Evolutionary conservation across 2,797 vertebrate genomes (phyloP).

Genomic region (Pangasius larnaudii): DNA sequence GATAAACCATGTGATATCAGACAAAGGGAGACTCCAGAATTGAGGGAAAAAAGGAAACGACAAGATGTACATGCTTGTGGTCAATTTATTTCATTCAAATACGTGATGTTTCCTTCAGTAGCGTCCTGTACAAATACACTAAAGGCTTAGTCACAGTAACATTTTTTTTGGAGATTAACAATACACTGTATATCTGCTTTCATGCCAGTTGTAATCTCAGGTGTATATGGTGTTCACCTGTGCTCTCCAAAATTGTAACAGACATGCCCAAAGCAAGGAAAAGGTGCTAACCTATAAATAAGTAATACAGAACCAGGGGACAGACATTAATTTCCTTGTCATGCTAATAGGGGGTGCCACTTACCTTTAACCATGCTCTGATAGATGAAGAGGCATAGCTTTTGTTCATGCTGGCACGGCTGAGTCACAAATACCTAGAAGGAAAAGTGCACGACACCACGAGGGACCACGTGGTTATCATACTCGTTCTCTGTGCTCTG

Average conservation of each 20-base stretch:
- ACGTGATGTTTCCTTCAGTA: constrained; percentile 13
- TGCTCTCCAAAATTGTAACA: constrained; percentile 47
- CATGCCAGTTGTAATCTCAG: constrained; percentile 27
- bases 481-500: constrained; percentile 19
- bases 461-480: constrained; percentile 64
- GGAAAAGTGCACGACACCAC: constrained; percentile 54
- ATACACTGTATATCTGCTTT: not conserved
- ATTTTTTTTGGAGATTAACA: constrained; percentile 40
- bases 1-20: constrained; percentile 67
- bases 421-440: constrained; percentile 65
- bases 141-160: not conserved
- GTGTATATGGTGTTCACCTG: constrained; percentile 48
- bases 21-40: constrained; percentile 63
- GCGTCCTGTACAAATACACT: not conserved
- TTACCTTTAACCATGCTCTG: constrained; percentile 72
- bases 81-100: constrained; percentile 50
- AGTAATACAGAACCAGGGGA: constrained; percentile 61
- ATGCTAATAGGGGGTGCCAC: constrained; percentile 67
- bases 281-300: constrained; percentile 57
- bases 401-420: constrained; percentile 61
- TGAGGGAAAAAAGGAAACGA: constrained; percentile 36
- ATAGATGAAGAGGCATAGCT: constrained; percentile 61
- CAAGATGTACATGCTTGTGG: constrained; percentile 26
- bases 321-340: constrained; percentile 64
- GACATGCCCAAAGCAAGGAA: constrained; percentile 51